Conservation (phyloP, 2,113 vertebrate species). For the Sterrhoptilus dennistouni region DNA sequence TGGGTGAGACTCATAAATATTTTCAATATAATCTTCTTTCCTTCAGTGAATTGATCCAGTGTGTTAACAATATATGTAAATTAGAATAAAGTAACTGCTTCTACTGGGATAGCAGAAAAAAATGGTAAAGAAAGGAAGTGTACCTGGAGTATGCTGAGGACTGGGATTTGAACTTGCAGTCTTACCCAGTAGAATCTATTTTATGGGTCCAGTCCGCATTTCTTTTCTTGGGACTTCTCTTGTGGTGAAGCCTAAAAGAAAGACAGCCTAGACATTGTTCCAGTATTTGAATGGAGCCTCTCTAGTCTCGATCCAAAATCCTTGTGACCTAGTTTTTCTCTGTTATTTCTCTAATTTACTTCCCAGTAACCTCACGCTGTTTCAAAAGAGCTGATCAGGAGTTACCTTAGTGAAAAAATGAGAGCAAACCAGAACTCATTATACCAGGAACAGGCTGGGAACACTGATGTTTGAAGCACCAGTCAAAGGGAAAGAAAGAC, state of each 20-base stretch:
- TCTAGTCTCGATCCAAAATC: neutral
- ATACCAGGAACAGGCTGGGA: neutral
- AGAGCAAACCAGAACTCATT: neutral
- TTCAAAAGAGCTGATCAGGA: conserved; percentile 12
- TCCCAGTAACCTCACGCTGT: neutral
- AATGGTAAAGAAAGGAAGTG: neutral
- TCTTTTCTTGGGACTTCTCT: neutral
- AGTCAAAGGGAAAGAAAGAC: conserved; percentile 4
- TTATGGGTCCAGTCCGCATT: neutral
- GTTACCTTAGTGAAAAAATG: neutral
- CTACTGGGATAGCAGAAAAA: neutral
- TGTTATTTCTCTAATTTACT: neutral
- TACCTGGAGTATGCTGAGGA: neutral
- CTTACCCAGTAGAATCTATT: neutral
- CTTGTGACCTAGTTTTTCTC: conserved; percentile 22
- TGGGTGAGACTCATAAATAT: neutral
- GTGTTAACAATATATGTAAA: neutral
- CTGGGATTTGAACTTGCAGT: neutral
- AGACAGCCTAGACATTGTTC: conserved; percentile 3
- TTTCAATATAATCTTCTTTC: neutral
- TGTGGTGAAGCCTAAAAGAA: neutral
- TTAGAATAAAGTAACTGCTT: neutral
- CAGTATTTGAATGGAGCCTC: neutral
- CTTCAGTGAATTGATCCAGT: neutral
- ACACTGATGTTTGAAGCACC: neutral